phyloP scores from a whole-genome alignment of 2,797 vertebrate genomes.

The Hemibagrus guttatus region DNA sequence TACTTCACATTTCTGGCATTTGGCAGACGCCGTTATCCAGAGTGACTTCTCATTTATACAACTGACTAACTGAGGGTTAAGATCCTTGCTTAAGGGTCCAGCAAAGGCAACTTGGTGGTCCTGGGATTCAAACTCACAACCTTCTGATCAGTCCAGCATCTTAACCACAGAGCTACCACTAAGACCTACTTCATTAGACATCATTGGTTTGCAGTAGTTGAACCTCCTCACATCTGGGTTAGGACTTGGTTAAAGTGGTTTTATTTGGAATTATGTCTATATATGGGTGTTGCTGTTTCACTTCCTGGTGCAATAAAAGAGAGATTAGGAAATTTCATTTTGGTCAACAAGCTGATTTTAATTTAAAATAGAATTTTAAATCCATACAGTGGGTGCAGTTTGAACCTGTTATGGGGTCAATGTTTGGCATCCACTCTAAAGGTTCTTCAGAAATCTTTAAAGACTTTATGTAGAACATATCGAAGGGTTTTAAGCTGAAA shows the following conservation, averaged over 20 bases:
- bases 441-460: background rate
- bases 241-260: background rate
- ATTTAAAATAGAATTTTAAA: background rate
- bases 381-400: background rate
- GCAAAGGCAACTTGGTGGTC: too few species aligned
- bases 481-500: too few species aligned
- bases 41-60: too few species aligned
- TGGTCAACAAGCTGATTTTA: background rate
- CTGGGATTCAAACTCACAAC: too few species aligned
- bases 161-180: too few species aligned
- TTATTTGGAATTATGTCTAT: background rate
- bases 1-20: too few species aligned
- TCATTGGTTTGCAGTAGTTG: background rate
- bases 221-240: background rate
- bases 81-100: too few species aligned
- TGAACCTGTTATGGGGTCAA: background rate
- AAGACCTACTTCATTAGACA: too few species aligned
- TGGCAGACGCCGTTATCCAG: too few species aligned
- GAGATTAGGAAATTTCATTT: background rate
- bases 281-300: background rate
- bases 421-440: background rate
- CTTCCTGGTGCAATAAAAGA: background rate
- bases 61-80: too few species aligned
- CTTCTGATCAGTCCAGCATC: too few species aligned
- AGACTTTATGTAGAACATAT: background rate